phyloP scores from a whole-genome alignment of 2,888 invertebrate species.

The Heliconius erato region DNA sequence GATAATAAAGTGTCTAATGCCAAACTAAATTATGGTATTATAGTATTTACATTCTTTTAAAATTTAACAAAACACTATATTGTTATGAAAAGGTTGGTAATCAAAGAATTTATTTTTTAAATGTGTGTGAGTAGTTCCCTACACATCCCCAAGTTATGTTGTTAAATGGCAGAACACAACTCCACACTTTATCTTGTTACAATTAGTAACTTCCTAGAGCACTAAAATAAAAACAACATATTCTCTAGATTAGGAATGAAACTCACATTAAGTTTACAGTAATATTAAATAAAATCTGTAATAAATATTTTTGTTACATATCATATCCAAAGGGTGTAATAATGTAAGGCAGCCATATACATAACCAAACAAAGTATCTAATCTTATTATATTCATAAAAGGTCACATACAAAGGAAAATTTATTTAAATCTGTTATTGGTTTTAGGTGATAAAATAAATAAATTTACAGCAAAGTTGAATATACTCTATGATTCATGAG shows the following conservation, averaged over 20 bases:
- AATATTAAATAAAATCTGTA: background rate
- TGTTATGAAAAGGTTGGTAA: no score
- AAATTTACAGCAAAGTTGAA: conserved; percentile 29
- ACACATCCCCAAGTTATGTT: background rate
- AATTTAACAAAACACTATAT: no score
- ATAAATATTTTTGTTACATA: background rate
- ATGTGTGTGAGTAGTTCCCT: no score
- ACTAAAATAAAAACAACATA: no score
- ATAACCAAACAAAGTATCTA: conserved; percentile 25
- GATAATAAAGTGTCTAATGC: no score
- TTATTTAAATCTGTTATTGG: background rate
- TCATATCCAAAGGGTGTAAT: background rate
- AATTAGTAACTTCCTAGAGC: no score
- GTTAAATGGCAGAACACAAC: background rate
- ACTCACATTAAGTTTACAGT: no score
- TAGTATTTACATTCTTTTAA: no score
- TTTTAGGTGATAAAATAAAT: background rate
- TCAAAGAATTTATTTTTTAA: no score
- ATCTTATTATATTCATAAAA: conserved; percentile 7
- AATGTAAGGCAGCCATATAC: conserved; percentile 30
- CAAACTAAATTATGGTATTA: no score
- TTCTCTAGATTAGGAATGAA: no score
- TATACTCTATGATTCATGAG: conserved; percentile 38
- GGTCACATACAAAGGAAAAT: conserved; percentile 18
- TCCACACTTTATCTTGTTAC: background rate